Base-by-base conservation (phyloP, 2,888 invertebrate species). In the Papilio demoleus region DNA sequence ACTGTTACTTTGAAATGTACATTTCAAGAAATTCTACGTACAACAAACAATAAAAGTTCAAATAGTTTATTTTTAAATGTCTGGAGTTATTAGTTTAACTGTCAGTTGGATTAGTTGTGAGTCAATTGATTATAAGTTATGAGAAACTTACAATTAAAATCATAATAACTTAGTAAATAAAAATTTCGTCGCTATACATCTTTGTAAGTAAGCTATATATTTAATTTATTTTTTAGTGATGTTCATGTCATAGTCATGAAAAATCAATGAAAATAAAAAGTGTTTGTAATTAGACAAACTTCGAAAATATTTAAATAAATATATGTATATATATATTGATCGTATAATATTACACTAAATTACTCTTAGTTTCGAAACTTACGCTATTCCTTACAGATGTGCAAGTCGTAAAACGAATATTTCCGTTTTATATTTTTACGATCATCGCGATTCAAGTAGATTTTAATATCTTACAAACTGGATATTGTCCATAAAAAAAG, bases 381-480 rank as follows among this genome's bases (percentile, higher is more conserved):
- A 14, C 40, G 40, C 58, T 65, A 65, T 65, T 59, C 40, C 22
- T 38, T 34, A 66, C 65, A 66, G 65, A 66, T 66, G 65, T 58
- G 59, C 47, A 27, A 53, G 53, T 59, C 65, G 45, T 66, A 59
- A 66, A 45, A 66, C 34, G 45, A 24, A 42, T 45, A 66, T 34
- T 24, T 47, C 36, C 59, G 47, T 42, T 24, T 47, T 14, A 59
- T 66, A 58, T 53, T 53, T 27, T 27, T 27, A n/a, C 14, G 53
- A 53, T 11, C 24, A n/a, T 53, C 53, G 27, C 27, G 27, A 24
- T 50, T 2, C 27, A 50, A 6, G 11, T 27, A 27, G 14, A 27
- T 50, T 50, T 27, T 53, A 27, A 53, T 53, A 27, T 27, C n/a
- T 53, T n/a, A 31, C 6, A 27, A 4, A 8, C 53, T 27, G n/a